These are phyloP conservation scores for Crypturellus tataupa DNA, from an alignment of 2,797 vertebrate genomes.

Conservation along the genomic window DNA sequence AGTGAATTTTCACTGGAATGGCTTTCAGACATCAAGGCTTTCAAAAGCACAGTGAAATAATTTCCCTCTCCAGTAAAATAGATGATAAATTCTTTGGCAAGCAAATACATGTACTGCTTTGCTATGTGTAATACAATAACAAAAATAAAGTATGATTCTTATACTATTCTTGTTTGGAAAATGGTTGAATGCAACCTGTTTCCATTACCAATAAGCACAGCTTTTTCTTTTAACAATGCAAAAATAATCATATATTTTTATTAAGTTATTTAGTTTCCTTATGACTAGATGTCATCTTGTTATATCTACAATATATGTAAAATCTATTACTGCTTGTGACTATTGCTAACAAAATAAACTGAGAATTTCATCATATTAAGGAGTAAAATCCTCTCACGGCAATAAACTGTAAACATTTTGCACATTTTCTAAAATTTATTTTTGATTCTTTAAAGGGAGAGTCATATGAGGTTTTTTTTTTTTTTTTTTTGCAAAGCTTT, in stretches of 20 bases:
- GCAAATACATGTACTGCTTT: background rate
- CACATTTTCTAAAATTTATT: background rate
- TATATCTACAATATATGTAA: background rate
- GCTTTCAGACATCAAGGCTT: background rate
- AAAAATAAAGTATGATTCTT: background rate
- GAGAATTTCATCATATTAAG: background rate
- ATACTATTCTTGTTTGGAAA: slow-evolving; percentile 32
- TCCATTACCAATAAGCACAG: slow-evolving; percentile 20
- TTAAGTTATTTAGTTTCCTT: slow-evolving; percentile 4
- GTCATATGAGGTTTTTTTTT: background rate
- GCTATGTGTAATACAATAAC: background rate
- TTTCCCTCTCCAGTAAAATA: background rate
- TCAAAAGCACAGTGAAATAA: slow-evolving; percentile 11
- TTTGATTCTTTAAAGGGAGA: background rate
- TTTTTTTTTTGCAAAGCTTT: background rate
- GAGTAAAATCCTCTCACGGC: background rate
- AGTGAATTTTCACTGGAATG: slow-evolving; percentile 22
- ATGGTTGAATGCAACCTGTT: slow-evolving; percentile 12
- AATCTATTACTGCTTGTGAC: background rate
- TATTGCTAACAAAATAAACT: slow-evolving; percentile 19
- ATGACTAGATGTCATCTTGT: background rate
- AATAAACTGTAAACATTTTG: background rate
- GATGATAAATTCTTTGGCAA: slow-evolving; percentile 2
- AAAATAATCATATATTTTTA: slow-evolving; percentile 26
- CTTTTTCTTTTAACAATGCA: slow-evolving; percentile 16